Percentiles rank a stretch among this genome's conserved stretches.
phyloP scores from a whole-genome alignment of 2,113 vertebrate species.

The Catharus fuscescens region DNA sequence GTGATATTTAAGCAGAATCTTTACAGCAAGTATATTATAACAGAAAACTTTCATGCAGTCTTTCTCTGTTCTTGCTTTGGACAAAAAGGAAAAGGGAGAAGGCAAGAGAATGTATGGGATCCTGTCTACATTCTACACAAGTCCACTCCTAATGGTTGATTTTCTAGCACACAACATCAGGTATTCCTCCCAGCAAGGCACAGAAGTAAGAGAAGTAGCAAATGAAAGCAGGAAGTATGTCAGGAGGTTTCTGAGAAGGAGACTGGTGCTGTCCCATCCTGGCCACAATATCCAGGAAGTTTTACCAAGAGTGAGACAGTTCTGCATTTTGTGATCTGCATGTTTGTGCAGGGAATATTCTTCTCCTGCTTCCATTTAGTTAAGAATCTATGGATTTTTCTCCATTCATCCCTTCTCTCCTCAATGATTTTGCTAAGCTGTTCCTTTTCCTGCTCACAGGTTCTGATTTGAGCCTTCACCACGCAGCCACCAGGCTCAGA shows the following conservation, averaged over 20 bases:
- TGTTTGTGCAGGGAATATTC: background rate
- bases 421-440: background rate
- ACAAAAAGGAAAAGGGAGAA: background rate
- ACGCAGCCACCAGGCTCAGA: background rate
- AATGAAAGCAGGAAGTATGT: background rate
- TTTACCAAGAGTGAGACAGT: background rate
- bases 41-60: background rate
- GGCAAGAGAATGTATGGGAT: background rate
- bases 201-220: background rate
- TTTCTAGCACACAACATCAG: background rate
- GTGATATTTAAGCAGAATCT: background rate
- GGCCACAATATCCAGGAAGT: background rate
- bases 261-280: background rate
- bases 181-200: background rate
- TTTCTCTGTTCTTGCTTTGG: background rate
- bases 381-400: background rate
- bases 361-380: background rate
- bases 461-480: background rate
- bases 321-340: background rate
- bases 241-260: background rate
- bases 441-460: background rate
- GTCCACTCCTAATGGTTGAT: background rate
- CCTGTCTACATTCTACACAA: background rate
- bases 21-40: background rate
- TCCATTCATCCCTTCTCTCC: background rate